Percentiles rank a stretch among this genome's conserved stretches.
These are phyloP conservation scores for Myotis vivesi DNA, from an alignment of 2,797 vertebrate species.

Conservation along the genomic window DNA sequence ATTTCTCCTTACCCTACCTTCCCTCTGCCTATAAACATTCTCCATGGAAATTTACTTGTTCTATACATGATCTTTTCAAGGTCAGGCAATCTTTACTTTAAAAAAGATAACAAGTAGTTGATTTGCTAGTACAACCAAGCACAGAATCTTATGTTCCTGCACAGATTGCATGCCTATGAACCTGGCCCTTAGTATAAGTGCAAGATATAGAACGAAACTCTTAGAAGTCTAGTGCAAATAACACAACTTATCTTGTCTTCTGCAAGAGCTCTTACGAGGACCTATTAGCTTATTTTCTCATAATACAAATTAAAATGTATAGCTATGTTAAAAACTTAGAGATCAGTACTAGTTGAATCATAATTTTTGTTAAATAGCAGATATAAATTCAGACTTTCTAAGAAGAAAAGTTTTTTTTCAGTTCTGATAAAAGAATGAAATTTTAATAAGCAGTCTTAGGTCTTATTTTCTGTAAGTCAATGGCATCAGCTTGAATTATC, in stretches of 20 bases:
- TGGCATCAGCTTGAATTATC: neutral
- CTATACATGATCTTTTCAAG: neutral
- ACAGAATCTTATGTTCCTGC: neutral
- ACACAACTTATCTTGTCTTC: neutral
- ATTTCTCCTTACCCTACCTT: neutral
- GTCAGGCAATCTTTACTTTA: neutral
- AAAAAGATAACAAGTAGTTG: neutral
- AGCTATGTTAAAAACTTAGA: slow-evolving; percentile 30
- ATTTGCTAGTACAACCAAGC: neutral
- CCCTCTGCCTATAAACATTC: neutral
- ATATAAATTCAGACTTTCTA: slow-evolving; percentile 21
- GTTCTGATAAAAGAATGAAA: slow-evolving; percentile 26
- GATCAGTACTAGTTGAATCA: neutral
- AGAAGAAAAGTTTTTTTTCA: slow-evolving; percentile 18
- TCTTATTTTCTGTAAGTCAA: slow-evolving; percentile 34
- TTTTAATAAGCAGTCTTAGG: neutral
- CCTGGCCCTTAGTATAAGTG: neutral
- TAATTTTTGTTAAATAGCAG: neutral
- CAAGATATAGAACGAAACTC: neutral
- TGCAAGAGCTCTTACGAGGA: neutral
- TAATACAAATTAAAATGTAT: slow-evolving; percentile 14
- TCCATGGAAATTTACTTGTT: neutral
- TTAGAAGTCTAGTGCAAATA: neutral
- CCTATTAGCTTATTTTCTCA: neutral
- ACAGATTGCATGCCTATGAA: neutral